Base-by-base conservation (phyloP, 2,888 invertebrate genomes). In the Mesorhabditis sp. region DNA sequence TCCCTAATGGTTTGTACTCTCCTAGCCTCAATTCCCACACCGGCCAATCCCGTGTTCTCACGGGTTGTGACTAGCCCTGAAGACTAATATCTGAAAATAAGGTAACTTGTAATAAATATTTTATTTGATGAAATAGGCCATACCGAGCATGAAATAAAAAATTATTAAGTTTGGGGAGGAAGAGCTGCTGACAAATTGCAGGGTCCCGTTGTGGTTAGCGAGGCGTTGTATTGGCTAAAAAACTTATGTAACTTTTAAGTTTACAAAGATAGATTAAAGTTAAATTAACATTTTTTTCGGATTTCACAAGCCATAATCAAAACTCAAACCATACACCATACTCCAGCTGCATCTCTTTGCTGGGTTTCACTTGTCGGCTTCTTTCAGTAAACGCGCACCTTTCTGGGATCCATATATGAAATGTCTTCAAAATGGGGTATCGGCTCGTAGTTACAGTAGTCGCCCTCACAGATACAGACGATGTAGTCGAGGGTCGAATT, bases 401-500 rank as follows among this genome's bases (percentile, higher is more conserved):
- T 50, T 50, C 58, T 50, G 1, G 7, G 7, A 13, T 10, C 58
- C 7, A 13, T n/a, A 50, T 13, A 50, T 10, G 7, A n/a, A 13
- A 50, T 50, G 10, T 50, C 58, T 50, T 50, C 10, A 2, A 50
- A 50, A 13, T 10, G 58, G 7, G 58, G 58, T 50, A 50, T 50
- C n/a, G 58, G 58, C 7, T 50, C 58, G 7, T 50, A 13, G 58
- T 50, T 50, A n/a, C 58, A 50, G n/a, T 50, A 50, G n/a, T 50
- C 58, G 7, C 58, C 58, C 58, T 50, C 58, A n/a, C 58, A 50
- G 58, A 50, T n/a, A 2, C 58, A 50, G n/a, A 50, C 58, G n/a
- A 50, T 50, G 58, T 50, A 50, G 58, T 50, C 58, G 58, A 50
- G 58, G n/a, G 58, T 50, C 10, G 58, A 10, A n/a, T 50, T 50